phyloP scores from a whole-genome alignment of 2,888 invertebrate genomes.

The Acanthosepion esculentum region DNA sequence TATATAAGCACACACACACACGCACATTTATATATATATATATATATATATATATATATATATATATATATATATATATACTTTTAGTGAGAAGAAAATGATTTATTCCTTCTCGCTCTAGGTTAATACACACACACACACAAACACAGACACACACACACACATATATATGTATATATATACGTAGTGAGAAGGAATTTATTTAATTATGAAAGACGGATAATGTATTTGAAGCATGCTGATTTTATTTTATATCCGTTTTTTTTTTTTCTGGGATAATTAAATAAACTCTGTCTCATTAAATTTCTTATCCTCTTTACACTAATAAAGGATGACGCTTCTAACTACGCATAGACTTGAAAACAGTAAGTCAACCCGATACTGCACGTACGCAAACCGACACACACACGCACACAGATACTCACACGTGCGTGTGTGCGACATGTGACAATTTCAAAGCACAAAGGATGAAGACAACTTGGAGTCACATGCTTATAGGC shows the following conservation, averaged over 20 bases:
- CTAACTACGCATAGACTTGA: not conserved
- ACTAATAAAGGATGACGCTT: not conserved
- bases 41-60: too few relatives aligned
- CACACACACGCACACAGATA: not conserved
- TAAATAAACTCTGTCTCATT: not conserved
- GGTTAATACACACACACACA: not conserved
- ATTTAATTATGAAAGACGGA: not conserved
- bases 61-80: too few relatives aligned
- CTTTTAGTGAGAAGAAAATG: too few relatives aligned
- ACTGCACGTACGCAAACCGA: not conserved
- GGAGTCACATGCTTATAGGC: too few relatives aligned
- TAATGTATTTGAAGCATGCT: not conserved
- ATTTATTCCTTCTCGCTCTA: too few relatives aligned
- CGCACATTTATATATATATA: too few relatives aligned
- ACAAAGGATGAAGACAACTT: too few relatives aligned
- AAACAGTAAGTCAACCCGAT: too few relatives aligned
- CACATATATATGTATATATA: not conserved
- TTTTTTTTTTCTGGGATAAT: not conserved
- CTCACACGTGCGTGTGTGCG: too few relatives aligned
- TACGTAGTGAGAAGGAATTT: not conserved
- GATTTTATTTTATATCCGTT: not conserved
- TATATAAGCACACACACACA: too few relatives aligned
- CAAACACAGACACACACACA: not conserved
- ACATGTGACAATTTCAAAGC: not conserved
- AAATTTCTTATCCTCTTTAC: not conserved